Base-by-base conservation (phyloP, 1,140 invertebrate genomes). In the Brachionus koreanus region DNA sequence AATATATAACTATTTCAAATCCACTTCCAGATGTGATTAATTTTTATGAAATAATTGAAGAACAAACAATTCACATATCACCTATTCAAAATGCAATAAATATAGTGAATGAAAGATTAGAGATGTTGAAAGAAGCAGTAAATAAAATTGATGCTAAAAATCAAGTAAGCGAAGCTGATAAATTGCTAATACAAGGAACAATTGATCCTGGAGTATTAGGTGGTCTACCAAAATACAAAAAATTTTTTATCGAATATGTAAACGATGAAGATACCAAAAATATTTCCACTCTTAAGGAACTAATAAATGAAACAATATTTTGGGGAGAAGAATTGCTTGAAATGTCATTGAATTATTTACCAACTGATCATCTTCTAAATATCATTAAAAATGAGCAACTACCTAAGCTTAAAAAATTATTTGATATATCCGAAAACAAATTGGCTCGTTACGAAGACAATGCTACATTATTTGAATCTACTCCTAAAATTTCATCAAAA, bases 81-180 rank as follows among this genome's bases (percentile, higher is more conserved):
- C 76, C 76, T 2, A 79, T 79, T n/a, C 76, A 79, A 35, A 79
- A 65, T 29, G 76, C 76, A 1, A 79, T 79, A 13, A 79, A 79
- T 33, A 79, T 52, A 39, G 76, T 79, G 6, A 33, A 35, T 16
- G 76, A 79, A n/a, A 23, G 76, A 23, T 29, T 79, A 4, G n/a
- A 57, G 9, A 57, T 13, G 19, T 19, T 79, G 7, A 79, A 43
- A 39, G 10, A 42, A 39, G 35, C 49, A 2, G 35, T 19, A 23
- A 79, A 37, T 16, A 57, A 65, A 61, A 79, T 79, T 25, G 37
- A 79, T 5, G 12, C 2, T 4, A 39, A 39, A 23, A 19, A 39
- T n/a, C 29, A 79, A 43, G 76, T 79, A 10, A 29, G 61, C 29
- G 76, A 79, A 42, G 16, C 49, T 13, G 76, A 61, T 33, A 79